Percentiles rank a stretch among this genome's conserved stretches.
phyloP scores from a whole-genome alignment of 1,140 invertebrate species.

The Bombus haemorrhoidalis region DNA sequence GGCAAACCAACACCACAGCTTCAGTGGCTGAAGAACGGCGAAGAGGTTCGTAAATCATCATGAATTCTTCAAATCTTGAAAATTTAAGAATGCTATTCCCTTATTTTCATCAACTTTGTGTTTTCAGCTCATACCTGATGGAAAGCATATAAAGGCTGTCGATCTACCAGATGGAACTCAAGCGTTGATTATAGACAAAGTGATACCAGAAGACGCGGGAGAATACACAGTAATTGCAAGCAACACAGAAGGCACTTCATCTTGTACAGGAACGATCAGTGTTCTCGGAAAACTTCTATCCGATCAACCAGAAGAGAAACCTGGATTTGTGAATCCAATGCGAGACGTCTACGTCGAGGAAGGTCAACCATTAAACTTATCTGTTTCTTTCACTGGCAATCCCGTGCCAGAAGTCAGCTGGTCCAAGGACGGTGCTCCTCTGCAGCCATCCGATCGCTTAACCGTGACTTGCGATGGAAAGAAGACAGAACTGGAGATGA shows the following conservation, averaged over 20 bases:
- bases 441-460: conserved; percentile 86
- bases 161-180: conserved; percentile 87
- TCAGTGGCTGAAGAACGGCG: conserved; percentile 90
- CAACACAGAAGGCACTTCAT: conserved; percentile 89
- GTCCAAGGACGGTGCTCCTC: conserved; percentile 89
- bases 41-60: conserved; percentile 79
- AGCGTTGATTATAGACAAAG: conserved; percentile 86
- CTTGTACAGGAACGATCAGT: conserved; percentile 87
- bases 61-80: neutral
- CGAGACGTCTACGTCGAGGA: conserved; percentile 90
- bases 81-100: neutral
- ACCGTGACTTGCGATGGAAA: conserved; percentile 91
- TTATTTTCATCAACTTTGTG: neutral
- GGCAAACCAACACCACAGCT: conserved; percentile 89
- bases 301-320: conserved; percentile 87
- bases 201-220: conserved; percentile 87
- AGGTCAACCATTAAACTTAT: conserved; percentile 86
- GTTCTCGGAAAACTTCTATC: conserved; percentile 86
- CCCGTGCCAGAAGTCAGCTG: conserved; percentile 93
- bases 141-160: conserved; percentile 86
- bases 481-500: conserved; percentile 90
- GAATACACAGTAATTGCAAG: conserved; percentile 89
- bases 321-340: conserved; percentile 89
- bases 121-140: conserved; percentile 86
- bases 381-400: conserved; percentile 91